Evolutionary conservation across 1,140 invertebrate genomes (phyloP), one percentile per base, ranked within the genome.

Genomic region (Anastatus disparis): DNA sequence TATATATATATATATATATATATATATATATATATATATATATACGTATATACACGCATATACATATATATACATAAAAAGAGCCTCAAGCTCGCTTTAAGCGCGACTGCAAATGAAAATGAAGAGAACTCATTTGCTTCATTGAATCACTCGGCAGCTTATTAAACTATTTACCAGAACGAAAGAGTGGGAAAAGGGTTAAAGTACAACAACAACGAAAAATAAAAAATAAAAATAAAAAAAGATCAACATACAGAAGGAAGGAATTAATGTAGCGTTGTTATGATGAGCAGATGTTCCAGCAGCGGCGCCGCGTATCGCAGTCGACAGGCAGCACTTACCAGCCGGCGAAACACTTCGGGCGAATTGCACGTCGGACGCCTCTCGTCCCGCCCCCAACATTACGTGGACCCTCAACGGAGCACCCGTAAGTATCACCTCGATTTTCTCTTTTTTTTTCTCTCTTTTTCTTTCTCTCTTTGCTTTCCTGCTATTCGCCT

Each of bases 371-470:
- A 93, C 91, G 73, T 93, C 93, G 46, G 89, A 90, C 24, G 87
- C 90, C 1, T 91, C 93, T 1, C 88, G 90, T 62, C 93, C 93
- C 17, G 91, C 93, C 10, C 91, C 93, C 0, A 89, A 91, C 78
- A 90, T 95, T 79, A 93, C 91, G 67, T 95, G 93, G 93, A 88
- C 93, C 75, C 90, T 95, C 79, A 95, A 95, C 86, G 91, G 91
- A 76, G 87, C 90, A 79, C 90, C 90, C 88, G 93, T 94, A 89
- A 89, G 82, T 85, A 82, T 82, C 71, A 70, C 59, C 72, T 70
- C 65, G 50, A 53, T 53, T 66, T 0, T 27, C 31, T 10, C n/a
- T n/a, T n/a, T n/a, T n/a, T n/a, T n/a, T n/a, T n/a, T n/a, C n/a
- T n/a, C n/a, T n/a, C n/a, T n/a, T n/a, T n/a, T n/a, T n/a, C n/a